Evolutionary conservation across 2,888 invertebrate genomes (phyloP), one percentile per base, ranked within the genome.

Genomic region (Dynastes tityus): DNA sequence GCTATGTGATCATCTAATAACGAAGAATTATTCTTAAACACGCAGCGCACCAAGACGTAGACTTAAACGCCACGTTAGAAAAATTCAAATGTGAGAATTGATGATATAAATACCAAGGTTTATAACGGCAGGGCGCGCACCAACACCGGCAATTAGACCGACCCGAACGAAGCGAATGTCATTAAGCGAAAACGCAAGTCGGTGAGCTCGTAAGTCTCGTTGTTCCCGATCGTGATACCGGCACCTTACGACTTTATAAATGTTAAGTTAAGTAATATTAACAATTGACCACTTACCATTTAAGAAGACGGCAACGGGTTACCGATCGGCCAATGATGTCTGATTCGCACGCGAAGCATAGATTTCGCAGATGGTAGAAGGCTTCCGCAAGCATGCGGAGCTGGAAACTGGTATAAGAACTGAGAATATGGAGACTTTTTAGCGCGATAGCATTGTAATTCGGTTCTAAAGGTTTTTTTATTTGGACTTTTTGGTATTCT

Each of bases 91-190:
- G 81, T 79, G 81, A 81, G 80, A 81, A 81, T 78, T 79, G 81
- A 80, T 80, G 81, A 80, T 81, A 81, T 80, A 81, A 81, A 81
- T 81, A 81, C 80, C 81, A 81, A 81, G 81, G 81, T 81, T 81
- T 80, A 79, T 81, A 81, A 55, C 22, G 22, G n/a, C 55, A 4
- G 32, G 55, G 22, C 22, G 16, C 8, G 55, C 55, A 75, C 32
- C 80, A 79, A 81, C 78, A 81, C 79, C 80, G 79, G 80, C 79
- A 81, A 80, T 81, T 80, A 80, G 80, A 70, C 71, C 27, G 16
- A 55, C 6, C 13, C 22, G 55, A n/a, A 22, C 55, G 5, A n/a
- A 55, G 80, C 78, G 80, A 81, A 81, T 81, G 80, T 81, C 81
- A 81, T 81, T 81, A 78, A 78, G 67, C 75, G 78, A 58, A 77